These are phyloP conservation scores for Trachelus iudaicus DNA, from an alignment of 2,888 invertebrate species.

Conservation along the genomic window DNA sequence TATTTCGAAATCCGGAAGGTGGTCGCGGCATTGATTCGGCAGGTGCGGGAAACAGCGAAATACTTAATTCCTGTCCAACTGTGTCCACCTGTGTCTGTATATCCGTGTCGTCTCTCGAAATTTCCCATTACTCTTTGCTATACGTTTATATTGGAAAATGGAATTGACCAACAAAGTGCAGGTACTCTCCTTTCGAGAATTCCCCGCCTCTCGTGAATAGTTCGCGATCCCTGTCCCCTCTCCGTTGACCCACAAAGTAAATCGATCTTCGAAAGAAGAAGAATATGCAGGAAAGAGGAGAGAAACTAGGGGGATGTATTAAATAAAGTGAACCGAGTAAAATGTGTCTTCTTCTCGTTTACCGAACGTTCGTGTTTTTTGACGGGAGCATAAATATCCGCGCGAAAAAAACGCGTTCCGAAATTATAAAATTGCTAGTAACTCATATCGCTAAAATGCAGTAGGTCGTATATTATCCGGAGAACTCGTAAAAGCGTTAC, in stretches of 20 bases:
- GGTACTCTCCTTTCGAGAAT: not conserved
- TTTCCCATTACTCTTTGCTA: too few relatives aligned
- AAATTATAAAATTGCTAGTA: conserved; percentile 44
- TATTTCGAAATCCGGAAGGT: too few relatives aligned
- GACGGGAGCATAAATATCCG: conserved; percentile 40
- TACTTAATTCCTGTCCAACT: too few relatives aligned
- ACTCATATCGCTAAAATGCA: conserved; percentile 35
- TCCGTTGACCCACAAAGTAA: too few relatives aligned
- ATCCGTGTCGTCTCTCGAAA: too few relatives aligned
- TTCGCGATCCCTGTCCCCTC: not conserved
- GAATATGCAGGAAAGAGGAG: not conserved
- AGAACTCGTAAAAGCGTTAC: not conserved
- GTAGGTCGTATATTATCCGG: conserved; percentile 28
- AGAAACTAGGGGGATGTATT: conserved; percentile 7
- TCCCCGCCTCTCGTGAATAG: not conserved
- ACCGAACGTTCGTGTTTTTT: conserved; percentile 40
- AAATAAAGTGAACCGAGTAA: conserved; percentile 49
- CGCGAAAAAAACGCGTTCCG: conserved; percentile 33
- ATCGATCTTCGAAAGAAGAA: not conserved
- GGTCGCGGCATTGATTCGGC: too few relatives aligned
- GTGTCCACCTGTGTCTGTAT: too few relatives aligned
- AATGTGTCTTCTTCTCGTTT: conserved; percentile 41
- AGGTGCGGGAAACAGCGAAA: too few relatives aligned
- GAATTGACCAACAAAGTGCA: not conserved
- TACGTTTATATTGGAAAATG: too few relatives aligned